A percentile compares a stretch with the other conserved stretches of the same genome.
These are phyloP conservation scores for Tetropium fuscum DNA, from an alignment of 2,888 invertebrate genomes.

Conservation along the genomic window DNA sequence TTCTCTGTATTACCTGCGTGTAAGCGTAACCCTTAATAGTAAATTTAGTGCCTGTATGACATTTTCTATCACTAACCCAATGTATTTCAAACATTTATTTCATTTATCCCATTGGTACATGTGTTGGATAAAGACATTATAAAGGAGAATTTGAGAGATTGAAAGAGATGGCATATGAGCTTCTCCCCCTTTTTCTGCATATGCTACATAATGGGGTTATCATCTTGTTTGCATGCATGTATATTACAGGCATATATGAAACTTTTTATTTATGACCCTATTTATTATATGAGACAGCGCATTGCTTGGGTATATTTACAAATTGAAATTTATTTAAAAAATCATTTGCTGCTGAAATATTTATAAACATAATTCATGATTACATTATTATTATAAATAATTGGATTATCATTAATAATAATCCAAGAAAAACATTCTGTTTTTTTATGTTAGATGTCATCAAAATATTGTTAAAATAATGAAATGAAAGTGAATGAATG, in stretches of 20 bases:
- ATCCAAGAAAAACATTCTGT: no score
- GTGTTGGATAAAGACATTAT: slow-evolving; percentile 6
- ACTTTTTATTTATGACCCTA: slow-evolving; percentile 56
- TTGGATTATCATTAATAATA: no score
- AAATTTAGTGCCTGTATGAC: slow-evolving; percentile 45
- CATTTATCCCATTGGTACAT: slow-evolving; percentile 19
- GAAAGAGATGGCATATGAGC: slow-evolving; percentile 47
- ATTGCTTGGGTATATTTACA: slow-evolving; percentile 1
- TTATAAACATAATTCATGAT: background rate
- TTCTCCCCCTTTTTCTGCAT: slow-evolving; percentile 51
- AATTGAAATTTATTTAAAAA: slow-evolving; percentile 21
- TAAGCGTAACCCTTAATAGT: slow-evolving; percentile 44
- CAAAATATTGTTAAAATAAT: no score
- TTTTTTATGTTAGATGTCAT: no score
- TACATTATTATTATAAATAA: no score
- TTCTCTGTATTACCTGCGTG: slow-evolving; percentile 39
- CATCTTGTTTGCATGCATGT: slow-evolving; percentile 57
- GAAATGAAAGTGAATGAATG: no score
- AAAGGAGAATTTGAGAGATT: slow-evolving; percentile 26
- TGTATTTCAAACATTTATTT: slow-evolving; percentile 35
- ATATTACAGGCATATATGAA: slow-evolving; percentile 57
- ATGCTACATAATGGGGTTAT: slow-evolving; percentile 56
- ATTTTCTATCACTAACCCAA: slow-evolving; percentile 39
- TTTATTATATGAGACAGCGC: slow-evolving; percentile 46
- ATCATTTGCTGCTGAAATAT: background rate